Evolutionary conservation across 2,797 vertebrate genomes (phyloP), one percentile per base, ranked within the genome.

Genomic region (Cryptoprocta ferox): DNA sequence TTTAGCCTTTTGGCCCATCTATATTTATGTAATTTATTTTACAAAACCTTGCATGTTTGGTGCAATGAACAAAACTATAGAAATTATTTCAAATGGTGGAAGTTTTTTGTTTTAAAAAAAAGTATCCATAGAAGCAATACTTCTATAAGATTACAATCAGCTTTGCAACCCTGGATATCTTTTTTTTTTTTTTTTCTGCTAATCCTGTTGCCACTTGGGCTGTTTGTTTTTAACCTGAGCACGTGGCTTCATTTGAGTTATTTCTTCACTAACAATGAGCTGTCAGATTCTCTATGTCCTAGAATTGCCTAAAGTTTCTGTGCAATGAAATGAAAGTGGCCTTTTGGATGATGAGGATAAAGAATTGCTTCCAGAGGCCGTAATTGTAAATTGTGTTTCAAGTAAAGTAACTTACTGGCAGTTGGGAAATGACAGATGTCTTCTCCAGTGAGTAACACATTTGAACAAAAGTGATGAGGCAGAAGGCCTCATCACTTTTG

Each of bases 21-120:
- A 5, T 95, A 92, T 94, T 84, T 96, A 63, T 84, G 68, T 35
- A 4, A 26, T 76, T 39, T 93, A 0, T 78, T 96, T 91, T 84
- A 12, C 59, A 16, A 71, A 56, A 15, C 19, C 37, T 48, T 91
- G 1, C 63, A 24, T 88, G 21, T 88, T 71, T 76, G 66, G n/a
- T 91, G 39, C 21, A 32, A 73, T n/a, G 9, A 70, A 65, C 15
- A 65, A 82, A 93, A 76, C 61, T 18, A 0, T 83, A 95, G 32
- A 80, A 84, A 10, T 90, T 59, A 81, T 42, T 91, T 66, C n/a
- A 79, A 87, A 66, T 85, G n/a, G 63, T 48, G 32, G 32, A 63
- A 28, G 14, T 42, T 95, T 91, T 30, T 35, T 86, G 66, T 61
- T 95, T 92, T 85, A 73, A 94, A 96, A 97, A 91, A 39, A 76